These are phyloP conservation scores for Darevskia mixta DNA, from an alignment of 2,797 vertebrate species.

Conservation along the genomic window DNA sequence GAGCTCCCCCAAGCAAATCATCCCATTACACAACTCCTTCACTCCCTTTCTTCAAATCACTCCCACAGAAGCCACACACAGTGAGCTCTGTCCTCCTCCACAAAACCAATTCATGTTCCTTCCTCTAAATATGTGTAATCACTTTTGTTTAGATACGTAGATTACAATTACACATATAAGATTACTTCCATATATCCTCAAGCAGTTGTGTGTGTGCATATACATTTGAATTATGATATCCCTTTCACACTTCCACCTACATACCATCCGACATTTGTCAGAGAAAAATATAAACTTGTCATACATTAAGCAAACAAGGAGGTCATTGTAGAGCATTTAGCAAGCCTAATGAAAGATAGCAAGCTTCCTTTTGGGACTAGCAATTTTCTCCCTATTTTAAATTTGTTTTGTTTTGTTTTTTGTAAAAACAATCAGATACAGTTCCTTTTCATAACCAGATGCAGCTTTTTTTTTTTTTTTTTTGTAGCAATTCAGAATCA, in stretches of 20 bases:
- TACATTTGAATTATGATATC: not conserved
- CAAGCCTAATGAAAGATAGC: not conserved
- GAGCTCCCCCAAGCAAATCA: conserved; percentile 49
- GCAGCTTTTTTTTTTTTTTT: too few relatives aligned
- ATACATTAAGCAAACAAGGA: not conserved
- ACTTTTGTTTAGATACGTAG: not conserved
- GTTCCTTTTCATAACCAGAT: not conserved
- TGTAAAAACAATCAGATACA: not conserved
- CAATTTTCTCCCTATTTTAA: not conserved
- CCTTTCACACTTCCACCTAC: not conserved
- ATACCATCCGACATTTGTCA: not conserved
- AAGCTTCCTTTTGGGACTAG: not conserved
- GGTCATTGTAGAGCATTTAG: not conserved
- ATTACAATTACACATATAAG: not conserved
- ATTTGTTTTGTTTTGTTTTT: not conserved
- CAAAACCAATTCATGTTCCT: conserved; percentile 9
- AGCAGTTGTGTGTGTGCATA: not conserved
- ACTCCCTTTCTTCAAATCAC: conserved; percentile 23
- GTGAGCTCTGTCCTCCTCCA: not conserved
- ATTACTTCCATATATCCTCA: not conserved
- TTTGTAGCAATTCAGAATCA: too few relatives aligned
- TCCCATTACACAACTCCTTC: conserved; percentile 33
- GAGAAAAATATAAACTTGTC: not conserved
- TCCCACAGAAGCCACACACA: conserved; percentile 23
- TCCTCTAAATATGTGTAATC: conserved; percentile 8